Base-by-base conservation (phyloP, 2,113 vertebrate genomes). In the Brachionichthys hirsutus region DNA sequence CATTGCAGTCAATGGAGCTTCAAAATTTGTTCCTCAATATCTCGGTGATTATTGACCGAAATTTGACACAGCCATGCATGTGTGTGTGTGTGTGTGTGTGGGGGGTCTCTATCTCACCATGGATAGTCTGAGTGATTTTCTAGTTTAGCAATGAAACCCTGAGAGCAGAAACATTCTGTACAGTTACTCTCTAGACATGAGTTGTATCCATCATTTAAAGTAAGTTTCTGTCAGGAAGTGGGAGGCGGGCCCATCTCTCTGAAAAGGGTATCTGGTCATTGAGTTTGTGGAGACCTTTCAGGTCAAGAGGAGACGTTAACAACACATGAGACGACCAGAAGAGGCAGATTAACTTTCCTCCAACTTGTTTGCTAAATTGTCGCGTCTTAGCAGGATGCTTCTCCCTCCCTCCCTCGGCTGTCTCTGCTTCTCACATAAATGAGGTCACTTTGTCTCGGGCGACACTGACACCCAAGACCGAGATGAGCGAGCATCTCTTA, bases 391-490 rank as follows among this genome's bases (percentile, higher is more conserved):
- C 18, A 54, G 36, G 45, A 16, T 9, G 45, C 55, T 17, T 34
- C 43, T 9, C 38, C 58, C 69, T 52, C 45, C 65, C 53, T 52
- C 40, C 46, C 35, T 62, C 73, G 52, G 34, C 19, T 61, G 50
- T 22, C 47, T 60, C 49, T 48, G 10, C 53, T 68, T 62, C 70
- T 75, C 51, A 41, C 61, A 54, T 45, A 9, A 66, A 85, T 88
- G 87, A 92, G 87, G 80, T 91, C 86, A 90, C 75, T 64, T 66
- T 41, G 81, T 81, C 83, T 88, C 72, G 73, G 82, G 84, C 81
- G 57, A 87, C 80, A 81, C 64, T 82, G 90, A 91, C 84, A 91
- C 78, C 79, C 85, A 86, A 90, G 84, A 87, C 86, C 76, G 64
- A 64, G 80, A 75, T 35, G 63, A 91, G 72, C 68, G 64, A 85